Conservation (phyloP, 2,888 invertebrate genomes). For the Microplitis manilae region DNA sequence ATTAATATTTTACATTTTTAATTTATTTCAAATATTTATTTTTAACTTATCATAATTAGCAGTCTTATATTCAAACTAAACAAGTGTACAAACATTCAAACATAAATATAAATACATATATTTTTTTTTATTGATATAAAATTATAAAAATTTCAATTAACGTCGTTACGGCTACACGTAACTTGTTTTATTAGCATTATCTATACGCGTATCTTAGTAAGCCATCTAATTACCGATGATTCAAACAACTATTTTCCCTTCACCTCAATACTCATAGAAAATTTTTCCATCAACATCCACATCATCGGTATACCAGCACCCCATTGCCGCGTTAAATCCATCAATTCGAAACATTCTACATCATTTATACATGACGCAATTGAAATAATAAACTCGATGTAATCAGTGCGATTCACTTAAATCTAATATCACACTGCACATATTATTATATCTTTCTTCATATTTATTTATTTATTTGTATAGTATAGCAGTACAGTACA, state of each 20-base stretch:
- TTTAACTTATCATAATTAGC: neutral
- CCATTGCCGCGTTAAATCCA: constrained; percentile 8
- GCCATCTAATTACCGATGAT: constrained; percentile 5
- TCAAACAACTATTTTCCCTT: constrained; percentile 10
- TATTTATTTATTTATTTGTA: neutral
- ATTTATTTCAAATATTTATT: no score
- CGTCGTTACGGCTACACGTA: neutral
- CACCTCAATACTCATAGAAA: neutral
- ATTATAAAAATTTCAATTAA: neutral
- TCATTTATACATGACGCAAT: constrained; percentile 24
- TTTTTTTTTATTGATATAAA: neutral
- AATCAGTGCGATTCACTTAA: constrained; percentile 14
- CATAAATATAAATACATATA: neutral
- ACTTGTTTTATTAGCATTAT: constrained; percentile 1
- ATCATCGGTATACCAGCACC: neutral
- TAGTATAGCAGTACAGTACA: neutral
- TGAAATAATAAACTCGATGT: neutral
- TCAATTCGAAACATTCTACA: neutral
- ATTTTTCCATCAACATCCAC: neutral
- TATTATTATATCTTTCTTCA: neutral
- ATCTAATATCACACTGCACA: neutral
- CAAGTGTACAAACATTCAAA: neutral
- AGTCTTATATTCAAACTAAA: neutral
- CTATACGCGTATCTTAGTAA: neutral
- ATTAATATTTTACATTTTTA: neutral